A percentile compares a stretch with the other conserved stretches of the same genome.
Evolutionary conservation across 1,140 invertebrate genomes (phyloP).

Genomic region (Ganaspis sp.): DNA sequence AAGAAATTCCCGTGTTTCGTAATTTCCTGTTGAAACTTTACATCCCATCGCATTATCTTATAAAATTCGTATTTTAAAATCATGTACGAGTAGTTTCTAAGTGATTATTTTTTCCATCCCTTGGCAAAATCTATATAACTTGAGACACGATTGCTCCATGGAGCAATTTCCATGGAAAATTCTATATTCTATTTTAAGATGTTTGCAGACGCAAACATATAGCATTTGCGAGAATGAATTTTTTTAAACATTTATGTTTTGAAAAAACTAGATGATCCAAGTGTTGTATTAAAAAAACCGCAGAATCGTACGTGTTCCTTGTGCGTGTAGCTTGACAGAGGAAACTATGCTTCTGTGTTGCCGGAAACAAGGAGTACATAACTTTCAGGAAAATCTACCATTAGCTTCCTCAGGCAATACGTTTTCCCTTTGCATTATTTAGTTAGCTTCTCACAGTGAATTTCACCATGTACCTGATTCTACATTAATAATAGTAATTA

Average conservation of each 20-base stretch:
- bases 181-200: too few species aligned
- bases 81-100: too few species aligned
- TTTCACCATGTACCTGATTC: not conserved
- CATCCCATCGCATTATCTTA: not conserved
- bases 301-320: not conserved
- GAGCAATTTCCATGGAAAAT: too few species aligned
- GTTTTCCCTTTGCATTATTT: conserved; percentile 14
- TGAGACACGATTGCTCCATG: too few species aligned
- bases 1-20: not conserved
- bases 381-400: conserved; percentile 23
- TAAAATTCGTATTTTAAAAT: too few species aligned
- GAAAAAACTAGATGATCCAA: not conserved
- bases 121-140: too few species aligned
- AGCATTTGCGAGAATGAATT: too few species aligned
- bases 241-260: too few species aligned
- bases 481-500: conserved; percentile 5
- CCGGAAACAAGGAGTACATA: conserved; percentile 27
- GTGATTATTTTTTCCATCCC: too few species aligned
- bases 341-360: conserved; percentile 19
- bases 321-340: conserved; percentile 10
- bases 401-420: conserved; percentile 1
- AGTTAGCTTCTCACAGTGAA: conserved; percentile 1
- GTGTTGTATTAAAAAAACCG: not conserved
- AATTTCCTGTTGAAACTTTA: not conserved
- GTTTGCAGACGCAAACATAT: too few species aligned